Base-by-base conservation (phyloP, 2,888 invertebrate species). In the Xiphydria camelus region DNA sequence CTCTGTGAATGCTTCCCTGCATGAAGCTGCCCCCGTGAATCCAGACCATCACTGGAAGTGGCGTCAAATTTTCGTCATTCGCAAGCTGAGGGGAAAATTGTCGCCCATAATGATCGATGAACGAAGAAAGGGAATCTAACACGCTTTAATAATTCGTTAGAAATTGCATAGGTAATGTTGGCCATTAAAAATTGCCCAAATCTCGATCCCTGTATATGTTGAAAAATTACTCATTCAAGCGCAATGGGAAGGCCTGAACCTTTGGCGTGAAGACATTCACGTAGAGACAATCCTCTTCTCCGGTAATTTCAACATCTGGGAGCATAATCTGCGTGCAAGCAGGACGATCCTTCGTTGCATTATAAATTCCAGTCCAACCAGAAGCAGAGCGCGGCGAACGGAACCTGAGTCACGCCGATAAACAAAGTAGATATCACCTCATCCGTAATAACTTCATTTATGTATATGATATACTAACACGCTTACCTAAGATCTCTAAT, bases 401-500 rank as follows among this genome's bases (percentile, higher is more conserved):
- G 36, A 62, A 62, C 51, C 62, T 59, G 47, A 10, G 5, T 36
- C 7, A 39, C n/a, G n/a, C n/a, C n/a, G n/a, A n/a, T n/a, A n/a
- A n/a, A n/a, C n/a, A n/a, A n/a, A n/a, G n/a, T n/a, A n/a, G n/a
- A n/a, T n/a, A n/a, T n/a, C n/a, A n/a, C n/a, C n/a, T n/a, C n/a
- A n/a, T n/a, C n/a, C n/a, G n/a, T n/a, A n/a, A n/a, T n/a, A n/a
- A n/a, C n/a, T n/a, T n/a, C n/a, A n/a, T n/a, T n/a, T n/a, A n/a
- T n/a, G n/a, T n/a, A n/a, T n/a, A n/a, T n/a, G n/a, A n/a, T n/a
- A n/a, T n/a, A n/a, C n/a, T n/a, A n/a, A n/a, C n/a, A n/a, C n/a
- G n/a, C 26, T 0, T 26, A 66, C 52, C 70, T 51, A 18, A 62
- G 52, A 9, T 54, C 41, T 3, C 57, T 59, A 2, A 62, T 10